Evolutionary conservation across 2,113 vertebrate genomes (phyloP), one percentile per base, ranked within the genome.

Genomic region (Cercopithecus mona): DNA sequence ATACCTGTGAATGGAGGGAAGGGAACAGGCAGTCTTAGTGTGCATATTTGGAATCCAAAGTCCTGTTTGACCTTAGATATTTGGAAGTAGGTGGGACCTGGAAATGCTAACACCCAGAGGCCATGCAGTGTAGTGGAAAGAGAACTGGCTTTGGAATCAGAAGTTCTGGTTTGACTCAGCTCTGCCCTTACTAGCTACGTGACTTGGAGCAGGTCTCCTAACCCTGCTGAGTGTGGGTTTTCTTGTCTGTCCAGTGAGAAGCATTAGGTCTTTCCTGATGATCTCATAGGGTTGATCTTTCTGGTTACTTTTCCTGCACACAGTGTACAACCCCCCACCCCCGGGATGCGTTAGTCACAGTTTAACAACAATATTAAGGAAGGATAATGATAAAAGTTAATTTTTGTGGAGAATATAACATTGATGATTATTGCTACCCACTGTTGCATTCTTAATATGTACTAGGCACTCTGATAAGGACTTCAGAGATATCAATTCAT

Each of bases 171-270:
- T 59, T 81, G 50, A 84, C 59, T 61, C 68, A 48, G 88, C 40
- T 73, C 40, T 75, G 81, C 18, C n/a, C 93, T 61, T 12, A 2
- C 57, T 11, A n/a, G 84, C 93, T 95, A 97, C 97, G 92, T 98
- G 98, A 97, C 97, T 48, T 30, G 78, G 73, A 94, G 85, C 96
- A 97, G 96, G 97, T 98, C 81, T 96, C 89, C 43, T 9, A 50
- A 3, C 64, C n/a, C n/a, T 64, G 83, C 57, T 16, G 85, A 88
- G 10, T 72, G 91, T 88, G 92, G 88, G 68, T 75, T 94, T 88
- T 82, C 93, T 75, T 52, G 55, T 68, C 88, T 73, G 57, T 93
- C 70, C 92, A 32, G 6, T 91, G 96, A 93, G 32, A n/a, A 88
- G 64, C 64, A 50, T 25, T n/a, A 22, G 32, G 12, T 66, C 79